phyloP scores from a whole-genome alignment of 2,888 invertebrate species.

The Cheilosia variabilis region DNA sequence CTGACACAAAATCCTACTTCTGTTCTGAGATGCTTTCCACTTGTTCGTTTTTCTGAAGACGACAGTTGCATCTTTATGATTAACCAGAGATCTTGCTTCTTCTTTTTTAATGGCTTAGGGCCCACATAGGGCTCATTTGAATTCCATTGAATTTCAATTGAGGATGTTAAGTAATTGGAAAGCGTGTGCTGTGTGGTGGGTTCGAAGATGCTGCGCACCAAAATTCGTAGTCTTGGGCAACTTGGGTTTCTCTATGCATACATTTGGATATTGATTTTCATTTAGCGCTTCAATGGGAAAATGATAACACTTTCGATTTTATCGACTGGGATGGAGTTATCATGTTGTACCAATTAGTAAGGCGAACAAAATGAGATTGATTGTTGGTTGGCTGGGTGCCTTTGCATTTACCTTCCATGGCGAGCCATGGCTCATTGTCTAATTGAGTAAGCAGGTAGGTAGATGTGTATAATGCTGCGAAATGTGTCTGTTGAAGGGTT shows the following conservation, averaged over 20 bases:
- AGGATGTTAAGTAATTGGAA: constrained; percentile 55
- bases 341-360: constrained; percentile 47
- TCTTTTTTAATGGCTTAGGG: neutral
- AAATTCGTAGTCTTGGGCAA: constrained; percentile 34
- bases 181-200: constrained; percentile 52
- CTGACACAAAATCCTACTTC: constrained; percentile 59
- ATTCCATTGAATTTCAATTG: constrained; percentile 2
- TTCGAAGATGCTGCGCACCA: constrained; percentile 39
- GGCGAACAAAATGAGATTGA: constrained; percentile 39
- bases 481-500: constrained; percentile 39
- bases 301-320: constrained; percentile 65
- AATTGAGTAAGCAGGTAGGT: neutral
- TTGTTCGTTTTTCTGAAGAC: constrained; percentile 16
- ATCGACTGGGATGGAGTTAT: constrained; percentile 27
- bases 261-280: constrained; percentile 45
- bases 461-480: neutral
- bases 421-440: constrained; percentile 18
- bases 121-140: constrained; percentile 22
- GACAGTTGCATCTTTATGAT: constrained; percentile 27
- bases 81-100: constrained; percentile 26
- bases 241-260: constrained; percentile 37
- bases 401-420: constrained; percentile 1
- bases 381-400: constrained; percentile 26
- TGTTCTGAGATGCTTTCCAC: constrained; percentile 45
- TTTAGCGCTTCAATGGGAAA: constrained; percentile 46